phyloP scores from a whole-genome alignment of 1,140 invertebrate genomes.

The Choristoneura fumiferana region DNA sequence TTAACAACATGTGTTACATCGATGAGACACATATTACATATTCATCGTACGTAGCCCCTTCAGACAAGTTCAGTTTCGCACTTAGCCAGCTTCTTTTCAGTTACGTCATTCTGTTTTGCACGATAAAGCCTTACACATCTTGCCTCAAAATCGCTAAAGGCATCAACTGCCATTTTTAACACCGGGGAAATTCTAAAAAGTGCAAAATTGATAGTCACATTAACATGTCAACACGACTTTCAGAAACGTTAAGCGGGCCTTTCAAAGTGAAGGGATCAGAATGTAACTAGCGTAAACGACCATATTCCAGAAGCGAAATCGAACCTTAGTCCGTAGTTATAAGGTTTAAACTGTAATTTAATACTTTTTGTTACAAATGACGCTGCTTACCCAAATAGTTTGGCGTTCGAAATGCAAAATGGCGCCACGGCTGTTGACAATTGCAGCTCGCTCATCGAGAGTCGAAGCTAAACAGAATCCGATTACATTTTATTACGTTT shows the following conservation, averaged over 20 bases:
- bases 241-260: constrained; percentile 14
- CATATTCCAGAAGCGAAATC: background rate
- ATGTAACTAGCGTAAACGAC: background rate
- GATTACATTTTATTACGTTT: constrained; percentile 11
- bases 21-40: no score
- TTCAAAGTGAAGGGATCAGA: background rate
- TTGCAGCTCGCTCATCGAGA: constrained; percentile 15
- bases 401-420: constrained; percentile 18
- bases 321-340: background rate
- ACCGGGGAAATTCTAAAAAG: constrained; percentile 9
- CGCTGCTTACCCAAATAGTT: background rate
- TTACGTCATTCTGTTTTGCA: no score
- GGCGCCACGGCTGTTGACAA: constrained; percentile 13
- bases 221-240: constrained; percentile 16
- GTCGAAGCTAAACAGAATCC: constrained; percentile 16
- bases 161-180: background rate
- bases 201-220: constrained; percentile 11
- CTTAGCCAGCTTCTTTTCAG: no score
- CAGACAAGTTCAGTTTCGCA: no score
- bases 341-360: background rate
- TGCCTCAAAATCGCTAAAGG: background rate
- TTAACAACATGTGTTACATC: no score
- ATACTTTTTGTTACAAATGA: background rate
- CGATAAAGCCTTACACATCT: background rate
- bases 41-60: no score